Evolutionary conservation across 2,113 vertebrate genomes (phyloP), one percentile per base, ranked within the genome.

Genomic region (Dicaeum eximium): DNA sequence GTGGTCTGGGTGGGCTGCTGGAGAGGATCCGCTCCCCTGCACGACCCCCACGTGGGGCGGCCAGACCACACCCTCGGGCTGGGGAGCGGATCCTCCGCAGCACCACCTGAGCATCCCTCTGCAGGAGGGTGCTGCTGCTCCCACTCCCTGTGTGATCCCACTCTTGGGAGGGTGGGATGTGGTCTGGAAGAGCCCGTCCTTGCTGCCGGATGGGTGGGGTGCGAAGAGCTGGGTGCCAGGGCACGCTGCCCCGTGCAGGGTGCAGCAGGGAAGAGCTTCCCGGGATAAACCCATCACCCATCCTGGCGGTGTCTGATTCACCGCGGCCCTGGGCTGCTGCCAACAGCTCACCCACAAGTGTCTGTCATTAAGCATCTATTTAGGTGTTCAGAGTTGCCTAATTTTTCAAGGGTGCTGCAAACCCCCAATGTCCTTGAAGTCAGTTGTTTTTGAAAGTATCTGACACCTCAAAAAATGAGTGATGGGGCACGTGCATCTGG

Each of bases 301-400:
- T 20, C 64, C 58, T 5, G 8, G 19, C 11, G 2, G 20, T 15
- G 40, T 23, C 30, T 92, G 65, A 47, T 45, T 90, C 47, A 23
- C 18, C n/a, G 38, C 2, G 51, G 44, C 23, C 66, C 62, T 92
- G 94, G 80, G 66, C 62, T 77, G 71, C 88, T 88, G 93, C 91
- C 94, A 95, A 60, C n/a, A 20, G 10, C 51, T 92, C 66, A 28
- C 82, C 53, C 79, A 75, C 65, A 64, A 94, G 80, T 81, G 78
- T 37, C 85, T 91, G 56, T 95, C 90, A 84, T 94, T 86, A 87
- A 87, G 85, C 73, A 89, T 74, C 88, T 90, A 37, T 69, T 94
- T 78, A 90, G 82, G 86, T 1, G 1, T 82, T 79, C 56, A 80
- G 71, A 86, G 77, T 91, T 83, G 80, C 60, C 86, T 86, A 72